These are phyloP conservation scores for Cerastis leucographa DNA, from an alignment of 2,888 invertebrate species.

Conservation along the genomic window DNA sequence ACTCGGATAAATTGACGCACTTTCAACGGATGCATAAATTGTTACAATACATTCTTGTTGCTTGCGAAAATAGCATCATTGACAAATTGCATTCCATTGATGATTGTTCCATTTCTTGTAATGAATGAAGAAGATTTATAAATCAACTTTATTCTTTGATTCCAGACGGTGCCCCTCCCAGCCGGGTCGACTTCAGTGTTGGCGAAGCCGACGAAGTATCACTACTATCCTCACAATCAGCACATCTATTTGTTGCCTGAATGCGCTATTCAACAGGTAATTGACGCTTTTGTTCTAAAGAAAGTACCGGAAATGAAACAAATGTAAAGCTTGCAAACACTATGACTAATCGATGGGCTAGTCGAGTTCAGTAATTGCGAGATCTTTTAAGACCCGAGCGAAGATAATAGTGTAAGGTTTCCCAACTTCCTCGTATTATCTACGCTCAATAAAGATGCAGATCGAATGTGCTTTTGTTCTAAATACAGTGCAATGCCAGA, in stretches of 20 bases:
- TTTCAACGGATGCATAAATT: constrained; percentile 77
- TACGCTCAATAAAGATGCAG: constrained; percentile 30
- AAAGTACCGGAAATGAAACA: constrained; percentile 57
- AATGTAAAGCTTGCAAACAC: constrained; percentile 55
- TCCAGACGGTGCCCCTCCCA: constrained; percentile 93
- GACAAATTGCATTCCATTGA: constrained; percentile 67
- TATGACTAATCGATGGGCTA: constrained; percentile 46
- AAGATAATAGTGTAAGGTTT: constrained; percentile 40
- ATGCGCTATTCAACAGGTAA: constrained; percentile 97
- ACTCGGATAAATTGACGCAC: constrained; percentile 78
- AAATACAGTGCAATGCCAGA: constrained; percentile 46
- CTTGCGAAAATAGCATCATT: constrained; percentile 66
- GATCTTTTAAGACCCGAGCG: constrained; percentile 39
- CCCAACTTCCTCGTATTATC: constrained; percentile 32
- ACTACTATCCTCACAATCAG: constrained; percentile 98
- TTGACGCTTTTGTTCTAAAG: constrained; percentile 68
- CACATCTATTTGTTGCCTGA: constrained; percentile 97
- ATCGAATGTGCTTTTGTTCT: constrained; percentile 55
- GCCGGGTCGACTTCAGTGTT: constrained; percentile 93
- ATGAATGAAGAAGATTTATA: constrained; percentile 55
- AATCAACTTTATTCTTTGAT: constrained; percentile 76
- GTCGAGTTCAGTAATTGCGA: constrained; percentile 37
- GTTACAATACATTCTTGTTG: constrained; percentile 64
- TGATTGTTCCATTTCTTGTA: constrained; percentile 46
- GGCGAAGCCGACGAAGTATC: constrained; percentile 97